A percentile compares a stretch with the other conserved stretches of the same genome.
Conservation (phyloP, 2,888 invertebrate species). For the Sesamia inferens region DNA sequence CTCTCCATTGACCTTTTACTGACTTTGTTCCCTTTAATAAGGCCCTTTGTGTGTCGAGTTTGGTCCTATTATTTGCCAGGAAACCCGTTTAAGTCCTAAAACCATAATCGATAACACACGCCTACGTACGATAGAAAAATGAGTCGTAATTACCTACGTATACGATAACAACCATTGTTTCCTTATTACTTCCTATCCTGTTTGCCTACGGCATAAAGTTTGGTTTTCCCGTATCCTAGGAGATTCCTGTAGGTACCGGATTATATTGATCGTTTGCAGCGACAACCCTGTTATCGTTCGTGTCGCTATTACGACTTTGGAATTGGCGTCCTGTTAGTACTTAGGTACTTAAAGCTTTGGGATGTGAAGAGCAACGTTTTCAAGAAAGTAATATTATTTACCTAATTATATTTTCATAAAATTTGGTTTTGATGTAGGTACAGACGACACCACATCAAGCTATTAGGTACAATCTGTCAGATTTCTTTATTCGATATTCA, state of each 20-base stretch:
- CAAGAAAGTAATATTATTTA: background rate
- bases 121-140: background rate
- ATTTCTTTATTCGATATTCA: no score
- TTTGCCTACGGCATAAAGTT: constrained; percentile 45
- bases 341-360: background rate
- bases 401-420: no score
- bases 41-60: background rate
- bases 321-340: constrained; percentile 19
- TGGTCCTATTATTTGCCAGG: background rate
- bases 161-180: background rate
- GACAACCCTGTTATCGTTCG: constrained; percentile 30
- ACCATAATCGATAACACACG: no score
- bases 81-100: background rate
- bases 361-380: constrained; percentile 1
- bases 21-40: no score
- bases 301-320: constrained; percentile 26
- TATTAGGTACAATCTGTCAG: no score
- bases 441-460: no score
- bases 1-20: no score
- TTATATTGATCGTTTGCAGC: constrained; percentile 62
- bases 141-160: background rate
- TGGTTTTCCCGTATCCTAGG: constrained; percentile 71
- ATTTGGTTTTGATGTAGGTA: no score
- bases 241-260: constrained; percentile 58
- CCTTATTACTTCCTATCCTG: constrained; percentile 30